Evolutionary conservation across 1,140 invertebrate species (phyloP).

Genomic region (Limonius californicus): DNA sequence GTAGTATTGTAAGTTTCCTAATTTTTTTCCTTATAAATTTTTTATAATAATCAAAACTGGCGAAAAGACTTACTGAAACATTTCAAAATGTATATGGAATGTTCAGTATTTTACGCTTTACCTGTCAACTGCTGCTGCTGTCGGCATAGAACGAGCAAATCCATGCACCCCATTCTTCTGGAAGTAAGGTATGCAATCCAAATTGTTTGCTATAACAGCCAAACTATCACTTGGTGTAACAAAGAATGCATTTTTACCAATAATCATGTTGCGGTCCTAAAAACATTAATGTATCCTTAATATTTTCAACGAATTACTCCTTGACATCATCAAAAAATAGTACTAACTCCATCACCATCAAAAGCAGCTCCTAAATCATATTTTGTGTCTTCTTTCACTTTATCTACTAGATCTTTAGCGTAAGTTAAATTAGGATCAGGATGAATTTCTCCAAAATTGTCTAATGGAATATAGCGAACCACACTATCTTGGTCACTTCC

Average conservation of each 20-base stretch:
- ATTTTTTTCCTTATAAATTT: too few relatives aligned
- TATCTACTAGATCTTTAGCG: conserved; percentile 77
- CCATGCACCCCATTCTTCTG: conserved; percentile 80
- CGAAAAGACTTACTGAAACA: too few relatives aligned
- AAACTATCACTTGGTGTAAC: conserved; percentile 97
- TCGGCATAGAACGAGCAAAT: conserved; percentile 97
- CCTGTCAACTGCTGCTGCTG: conserved; percentile 91
- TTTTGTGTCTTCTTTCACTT: conserved; percentile 59
- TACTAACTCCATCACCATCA: conserved; percentile 90
- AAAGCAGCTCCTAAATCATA: conserved; percentile 97
- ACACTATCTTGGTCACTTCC: conserved; percentile 67
- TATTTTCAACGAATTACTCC: neutral
- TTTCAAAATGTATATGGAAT: too few relatives aligned
- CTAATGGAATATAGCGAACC: conserved; percentile 68
- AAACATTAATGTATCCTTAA: conserved; percentile 18
- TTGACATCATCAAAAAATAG: conserved; percentile 13
- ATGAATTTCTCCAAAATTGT: conserved; percentile 95
- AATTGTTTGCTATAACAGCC: conserved; percentile 89
- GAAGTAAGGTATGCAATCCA: conserved; percentile 94
- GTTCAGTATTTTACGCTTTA: too few relatives aligned
- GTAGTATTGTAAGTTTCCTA: too few relatives aligned
- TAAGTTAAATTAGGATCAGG: conserved; percentile 99
- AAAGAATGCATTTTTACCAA: conserved; percentile 96
- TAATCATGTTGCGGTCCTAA: conserved; percentile 92
- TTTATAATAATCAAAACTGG: too few relatives aligned